Conservation (phyloP, 2,113 vertebrate genomes). For the Bubo blakistoni region DNA sequence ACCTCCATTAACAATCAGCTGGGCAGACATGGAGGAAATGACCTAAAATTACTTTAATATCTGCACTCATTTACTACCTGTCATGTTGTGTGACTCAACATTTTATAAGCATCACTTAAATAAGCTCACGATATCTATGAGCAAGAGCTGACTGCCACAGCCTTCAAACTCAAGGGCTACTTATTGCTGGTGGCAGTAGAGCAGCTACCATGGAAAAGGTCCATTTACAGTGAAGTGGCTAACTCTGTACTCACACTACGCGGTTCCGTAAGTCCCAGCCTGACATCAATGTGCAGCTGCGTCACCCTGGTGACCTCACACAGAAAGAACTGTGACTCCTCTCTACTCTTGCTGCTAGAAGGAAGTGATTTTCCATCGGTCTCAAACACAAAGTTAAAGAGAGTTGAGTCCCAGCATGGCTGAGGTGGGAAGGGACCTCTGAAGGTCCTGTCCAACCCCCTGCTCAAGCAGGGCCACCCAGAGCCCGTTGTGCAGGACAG, state of each 20-base stretch:
- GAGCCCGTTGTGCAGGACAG: not conserved
- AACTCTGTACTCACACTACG: not conserved
- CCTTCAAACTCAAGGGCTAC: not conserved
- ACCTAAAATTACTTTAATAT: not conserved
- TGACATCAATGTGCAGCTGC: not conserved
- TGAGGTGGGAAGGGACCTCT: not conserved
- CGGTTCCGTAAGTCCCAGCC: not conserved
- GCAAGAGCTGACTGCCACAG: not conserved
- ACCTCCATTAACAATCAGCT: not conserved
- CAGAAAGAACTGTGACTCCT: not conserved
- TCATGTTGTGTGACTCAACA: not conserved
- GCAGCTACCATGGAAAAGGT: not conserved
- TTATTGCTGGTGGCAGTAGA: not conserved
- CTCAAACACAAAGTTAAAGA: not conserved
- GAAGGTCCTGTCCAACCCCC: not conserved
- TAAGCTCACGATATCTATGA: not conserved
- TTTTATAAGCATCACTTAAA: not conserved
- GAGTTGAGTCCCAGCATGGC: not conserved
- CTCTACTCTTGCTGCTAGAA: not conserved
- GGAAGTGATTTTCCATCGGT: not conserved
- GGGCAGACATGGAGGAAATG: not conserved
- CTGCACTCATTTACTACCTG: not conserved
- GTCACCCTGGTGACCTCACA: not conserved
- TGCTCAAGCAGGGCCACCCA: not conserved
- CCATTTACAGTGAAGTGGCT: not conserved